These are phyloP conservation scores for Apotomis betuletana DNA, from an alignment of 2,888 invertebrate genomes.

Conservation along the genomic window DNA sequence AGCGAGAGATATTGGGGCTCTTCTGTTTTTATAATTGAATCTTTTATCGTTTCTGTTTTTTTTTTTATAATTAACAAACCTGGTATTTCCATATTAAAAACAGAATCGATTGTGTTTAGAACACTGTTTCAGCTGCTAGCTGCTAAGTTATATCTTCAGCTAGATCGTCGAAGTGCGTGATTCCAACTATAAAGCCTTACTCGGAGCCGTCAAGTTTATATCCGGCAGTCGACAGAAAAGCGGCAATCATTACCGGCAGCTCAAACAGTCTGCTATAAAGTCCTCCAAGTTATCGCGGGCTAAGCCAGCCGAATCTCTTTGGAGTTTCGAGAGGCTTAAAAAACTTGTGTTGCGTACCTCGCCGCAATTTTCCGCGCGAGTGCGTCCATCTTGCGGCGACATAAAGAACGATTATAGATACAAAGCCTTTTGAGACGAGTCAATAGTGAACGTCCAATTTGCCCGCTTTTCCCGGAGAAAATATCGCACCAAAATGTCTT, in stretches of 20 bases:
- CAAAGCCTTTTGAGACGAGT: constrained; percentile 49
- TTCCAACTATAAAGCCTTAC: neutral
- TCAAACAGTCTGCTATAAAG: constrained; percentile 11
- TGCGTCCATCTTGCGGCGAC: constrained; percentile 46
- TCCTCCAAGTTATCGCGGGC: constrained; percentile 25
- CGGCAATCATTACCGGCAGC: constrained; percentile 17
- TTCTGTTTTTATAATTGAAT: no score
- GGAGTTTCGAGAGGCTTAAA: constrained; percentile 42
- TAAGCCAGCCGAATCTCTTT: constrained; percentile 30
- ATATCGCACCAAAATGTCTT: constrained; percentile 12
- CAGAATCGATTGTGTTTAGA: no score
- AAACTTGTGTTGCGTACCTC: constrained; percentile 46
- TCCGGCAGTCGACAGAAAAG: neutral
- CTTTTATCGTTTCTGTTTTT: no score
- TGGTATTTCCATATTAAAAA: no score
- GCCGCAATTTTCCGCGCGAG: constrained; percentile 60
- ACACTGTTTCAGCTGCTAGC: neutral
- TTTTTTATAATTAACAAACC: no score
- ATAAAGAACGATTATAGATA: constrained; percentile 59
- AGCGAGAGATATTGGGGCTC: no score
- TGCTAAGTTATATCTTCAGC: neutral
- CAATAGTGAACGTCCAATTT: constrained; percentile 40
- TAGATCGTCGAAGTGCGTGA: neutral
- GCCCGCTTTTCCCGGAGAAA: constrained; percentile 18
- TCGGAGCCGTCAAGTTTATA: neutral